Conservation (phyloP, 2,888 invertebrate genomes). For the Eledona agricola region DNA sequence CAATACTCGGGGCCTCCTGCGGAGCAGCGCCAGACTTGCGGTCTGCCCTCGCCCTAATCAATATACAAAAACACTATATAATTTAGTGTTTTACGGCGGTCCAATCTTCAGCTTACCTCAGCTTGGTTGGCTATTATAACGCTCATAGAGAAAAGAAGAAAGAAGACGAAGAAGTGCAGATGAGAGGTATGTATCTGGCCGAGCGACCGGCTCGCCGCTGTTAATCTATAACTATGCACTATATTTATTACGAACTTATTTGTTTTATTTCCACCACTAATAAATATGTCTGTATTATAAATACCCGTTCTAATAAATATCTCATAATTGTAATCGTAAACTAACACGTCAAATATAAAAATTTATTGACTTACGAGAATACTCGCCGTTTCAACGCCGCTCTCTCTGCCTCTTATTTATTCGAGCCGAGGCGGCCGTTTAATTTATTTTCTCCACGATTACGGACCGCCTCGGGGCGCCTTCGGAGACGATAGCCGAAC, state of each 20-base stretch:
- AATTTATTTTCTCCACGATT: constrained; percentile 27
- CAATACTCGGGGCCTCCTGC: constrained; percentile 61
- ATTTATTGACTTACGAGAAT: constrained; percentile 50
- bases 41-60: constrained; percentile 60
- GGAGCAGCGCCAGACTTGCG: constrained; percentile 60
- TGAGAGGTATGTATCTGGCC: constrained; percentile 48
- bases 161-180: no score
- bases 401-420: constrained; percentile 37
- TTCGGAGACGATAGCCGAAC: no score
- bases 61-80: constrained; percentile 62
- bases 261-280: constrained; percentile 62
- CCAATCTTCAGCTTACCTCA: no score
- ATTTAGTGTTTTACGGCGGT: constrained; percentile 58
- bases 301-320: constrained; percentile 60
- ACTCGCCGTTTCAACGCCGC: constrained; percentile 47
- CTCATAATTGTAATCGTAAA: constrained; percentile 60
- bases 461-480: no score
- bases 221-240: constrained; percentile 56
- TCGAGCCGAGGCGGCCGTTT: constrained; percentile 22
- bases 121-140: no score
- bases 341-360: constrained; percentile 51
- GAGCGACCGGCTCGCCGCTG: constrained; percentile 41
- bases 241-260: constrained; percentile 59
- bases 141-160: no score
- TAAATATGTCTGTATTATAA: constrained; percentile 61